Percentiles rank a stretch among this genome's conserved stretches.
phyloP scores from a whole-genome alignment of 2,113 vertebrate species.

The Polypterus bichir region DNA sequence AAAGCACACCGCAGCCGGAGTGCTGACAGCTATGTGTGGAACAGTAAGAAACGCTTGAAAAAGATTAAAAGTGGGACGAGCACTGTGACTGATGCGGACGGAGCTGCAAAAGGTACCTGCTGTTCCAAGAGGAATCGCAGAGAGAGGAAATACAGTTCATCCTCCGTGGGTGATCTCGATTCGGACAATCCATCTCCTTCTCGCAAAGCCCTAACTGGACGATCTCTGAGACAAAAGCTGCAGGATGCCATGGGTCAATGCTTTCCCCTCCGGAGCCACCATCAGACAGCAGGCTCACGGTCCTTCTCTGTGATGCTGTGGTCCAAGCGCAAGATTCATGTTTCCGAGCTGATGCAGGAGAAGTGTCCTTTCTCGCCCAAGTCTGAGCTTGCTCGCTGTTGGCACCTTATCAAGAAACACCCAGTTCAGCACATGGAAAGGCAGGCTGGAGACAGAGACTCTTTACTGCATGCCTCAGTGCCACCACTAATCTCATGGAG shows the following conservation, averaged over 20 bases:
- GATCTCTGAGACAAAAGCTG: conserved; percentile 85
- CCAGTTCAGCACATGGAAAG: conserved; percentile 46
- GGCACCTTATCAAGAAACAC: conserved; percentile 86
- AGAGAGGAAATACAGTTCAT: conserved; percentile 79
- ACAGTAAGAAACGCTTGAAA: conserved; percentile 77
- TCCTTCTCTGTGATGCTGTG: conserved; percentile 58
- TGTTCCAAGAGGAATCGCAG: conserved; percentile 46
- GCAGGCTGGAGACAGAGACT: conserved; percentile 42
- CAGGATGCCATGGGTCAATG: conserved; percentile 91
- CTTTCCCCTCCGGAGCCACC: conserved; percentile 75
- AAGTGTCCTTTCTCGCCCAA: conserved; percentile 84
- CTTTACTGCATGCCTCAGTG: conserved; percentile 37
- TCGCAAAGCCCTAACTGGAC: conserved; percentile 62
- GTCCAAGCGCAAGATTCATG: conserved; percentile 86
- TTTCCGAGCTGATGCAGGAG: conserved; percentile 88
- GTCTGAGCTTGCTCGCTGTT: conserved; percentile 80
- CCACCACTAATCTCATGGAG: conserved; percentile 46
- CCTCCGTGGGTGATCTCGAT: conserved; percentile 53
- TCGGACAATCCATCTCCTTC: conserved; percentile 55
- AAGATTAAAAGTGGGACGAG: conserved; percentile 48
- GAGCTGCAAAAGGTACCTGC: conserved; percentile 36
- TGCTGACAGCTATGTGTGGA: conserved; percentile 83
- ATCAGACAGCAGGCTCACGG: conserved; percentile 33
- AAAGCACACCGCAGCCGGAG: conserved; percentile 82
- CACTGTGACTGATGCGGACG: conserved; percentile 17